Base-by-base conservation (phyloP, 1,140 invertebrate species). In the Sitophilus oryzae region DNA sequence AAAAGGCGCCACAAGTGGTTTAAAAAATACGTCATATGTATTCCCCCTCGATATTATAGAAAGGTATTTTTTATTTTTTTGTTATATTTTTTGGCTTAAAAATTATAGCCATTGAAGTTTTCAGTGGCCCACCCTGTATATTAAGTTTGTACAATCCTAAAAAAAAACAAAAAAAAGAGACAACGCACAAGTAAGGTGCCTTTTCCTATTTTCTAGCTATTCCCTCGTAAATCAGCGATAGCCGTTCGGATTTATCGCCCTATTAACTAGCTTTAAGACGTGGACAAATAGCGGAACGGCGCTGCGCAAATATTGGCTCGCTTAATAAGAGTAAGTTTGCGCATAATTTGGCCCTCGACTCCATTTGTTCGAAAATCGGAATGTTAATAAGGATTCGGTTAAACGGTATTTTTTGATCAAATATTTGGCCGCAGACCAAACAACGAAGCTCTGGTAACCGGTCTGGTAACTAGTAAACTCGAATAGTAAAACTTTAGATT, bases 211-310 rank as follows among this genome's bases (percentile, higher is more conserved):
- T 59, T 64, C 53, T 52, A 41, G 46, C 56, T 52, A 59, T n/a
- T 5, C 25, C 11, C 25, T 30, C 25, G 25, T 64, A 64, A 64
- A 64, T 64, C 60, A 62, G 48, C 60, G 58, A 62, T 60, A 59
- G 59, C 59, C 59, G 46, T 37, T 14, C 54, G 45, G 60, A 64
- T 64, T 64, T 64, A 64, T 65, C 61, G 52, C 53, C 43, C 40
- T 58, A 61, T 65, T 59, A 54, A 20, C 52, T 36, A 41, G 42
- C 41, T 52, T 52, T 52, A 59, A 65, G 61, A 63, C 56, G 59
- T 52, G 52, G 59, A 65, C 61, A 65, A 63, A 63, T 63, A 63
- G 61, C 53, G 62, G 63, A 65, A 62, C 60, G 60, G 59, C n/a
- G n/a, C n/a, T 53, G 44, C 52, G 58, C 53, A 65, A 65, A 65